Conservation (phyloP, 1,140 invertebrate species). For the Hycleus cichorii region DNA sequence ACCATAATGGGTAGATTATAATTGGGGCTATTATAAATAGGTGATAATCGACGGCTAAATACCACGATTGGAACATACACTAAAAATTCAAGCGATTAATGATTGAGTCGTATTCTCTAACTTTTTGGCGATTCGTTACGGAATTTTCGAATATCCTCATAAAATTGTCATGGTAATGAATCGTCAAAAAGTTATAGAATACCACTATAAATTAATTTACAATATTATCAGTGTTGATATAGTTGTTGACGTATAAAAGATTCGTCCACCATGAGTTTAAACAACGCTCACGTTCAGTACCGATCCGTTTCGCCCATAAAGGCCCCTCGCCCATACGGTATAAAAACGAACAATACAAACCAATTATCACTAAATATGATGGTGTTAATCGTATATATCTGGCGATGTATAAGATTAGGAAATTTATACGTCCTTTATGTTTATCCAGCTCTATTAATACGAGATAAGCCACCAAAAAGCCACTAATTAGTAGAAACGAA, state of each 20-base stretch:
- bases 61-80: slow-evolving; percentile 90
- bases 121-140: background rate
- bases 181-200: background rate
- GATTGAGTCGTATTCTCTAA: background rate
- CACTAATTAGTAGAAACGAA: slow-evolving; percentile 62
- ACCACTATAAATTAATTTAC: slow-evolving; percentile 39
- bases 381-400: slow-evolving; percentile 65
- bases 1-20: slow-evolving; percentile 63
- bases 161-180: background rate
- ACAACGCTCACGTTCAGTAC: slow-evolving; percentile 57
- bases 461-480: slow-evolving; percentile 57
- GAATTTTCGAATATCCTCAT: background rate
- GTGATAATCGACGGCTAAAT: slow-evolving; percentile 81
- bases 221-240: slow-evolving; percentile 57
- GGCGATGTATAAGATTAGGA: slow-evolving; percentile 52
- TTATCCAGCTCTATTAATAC: slow-evolving; percentile 61
- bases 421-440: slow-evolving; percentile 51
- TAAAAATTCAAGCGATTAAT: slow-evolving; percentile 37
- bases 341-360: slow-evolving; percentile 62
- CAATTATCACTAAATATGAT: slow-evolving; percentile 58
- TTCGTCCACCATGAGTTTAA: slow-evolving; percentile 75
- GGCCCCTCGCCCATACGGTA: slow-evolving; percentile 57
- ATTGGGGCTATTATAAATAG: slow-evolving; percentile 71
- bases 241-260: slow-evolving; percentile 79
- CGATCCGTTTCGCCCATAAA: slow-evolving; percentile 54